A percentile compares a stretch with the other conserved stretches of the same genome.
phyloP scores from a whole-genome alignment of 2,888 invertebrate species.

The Idaea biselata region DNA sequence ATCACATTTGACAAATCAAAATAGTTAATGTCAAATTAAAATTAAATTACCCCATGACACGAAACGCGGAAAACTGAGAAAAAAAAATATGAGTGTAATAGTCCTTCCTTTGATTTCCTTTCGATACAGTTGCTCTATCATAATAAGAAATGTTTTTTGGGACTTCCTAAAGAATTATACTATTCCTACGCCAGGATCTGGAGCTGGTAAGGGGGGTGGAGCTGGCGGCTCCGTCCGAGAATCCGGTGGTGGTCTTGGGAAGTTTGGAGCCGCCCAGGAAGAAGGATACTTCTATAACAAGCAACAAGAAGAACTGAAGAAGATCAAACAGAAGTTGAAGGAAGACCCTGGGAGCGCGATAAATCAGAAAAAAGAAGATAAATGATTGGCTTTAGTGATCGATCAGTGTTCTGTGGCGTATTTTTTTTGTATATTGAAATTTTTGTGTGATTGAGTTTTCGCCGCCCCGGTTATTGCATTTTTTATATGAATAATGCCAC shows the following conservation, averaged over 20 bases:
- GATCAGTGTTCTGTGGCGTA: not conserved
- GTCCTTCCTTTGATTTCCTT: not conserved
- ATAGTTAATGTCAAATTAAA: not conserved
- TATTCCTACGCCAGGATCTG: conserved; percentile 44
- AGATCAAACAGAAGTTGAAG: conserved; percentile 48
- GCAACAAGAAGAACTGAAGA: conserved; percentile 48
- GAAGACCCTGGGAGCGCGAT: conserved; percentile 21
- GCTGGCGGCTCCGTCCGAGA: conserved; percentile 53
- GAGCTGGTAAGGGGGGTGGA: conserved; percentile 57
- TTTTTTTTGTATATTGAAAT: not conserved
- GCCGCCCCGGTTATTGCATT: not conserved
- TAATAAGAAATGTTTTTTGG: conserved; percentile 13
- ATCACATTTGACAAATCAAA: not conserved
- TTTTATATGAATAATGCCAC: not conserved
- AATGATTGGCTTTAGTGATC: not conserved
- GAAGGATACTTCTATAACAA: conserved; percentile 61
- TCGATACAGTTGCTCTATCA: not conserved
- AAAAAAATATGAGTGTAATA: not conserved
- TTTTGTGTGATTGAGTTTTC: not conserved
- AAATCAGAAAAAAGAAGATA: conserved; percentile 13
- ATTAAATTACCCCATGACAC: not conserved
- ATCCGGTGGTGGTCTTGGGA: conserved; percentile 55
- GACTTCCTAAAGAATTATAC: conserved; percentile 7
- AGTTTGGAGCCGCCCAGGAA: conserved; percentile 55
- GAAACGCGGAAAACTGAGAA: not conserved